Evolutionary conservation across 30 jellyfish, hydroid and myxozoan genomes (phyloP).

Genomic region (Phacellophora camtschatica): DNA sequence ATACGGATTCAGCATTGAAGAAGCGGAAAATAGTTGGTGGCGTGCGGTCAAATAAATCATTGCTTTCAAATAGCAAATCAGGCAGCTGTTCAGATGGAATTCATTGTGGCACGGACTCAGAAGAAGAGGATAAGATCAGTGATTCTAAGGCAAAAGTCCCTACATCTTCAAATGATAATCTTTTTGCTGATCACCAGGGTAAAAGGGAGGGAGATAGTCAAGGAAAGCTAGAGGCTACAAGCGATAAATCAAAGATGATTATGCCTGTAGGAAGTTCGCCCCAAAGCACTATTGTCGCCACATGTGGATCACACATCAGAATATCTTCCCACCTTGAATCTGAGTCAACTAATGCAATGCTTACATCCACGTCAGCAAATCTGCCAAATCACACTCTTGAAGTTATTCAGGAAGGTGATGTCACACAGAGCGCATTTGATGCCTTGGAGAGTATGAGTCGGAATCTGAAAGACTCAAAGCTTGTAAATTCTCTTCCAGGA

Average conservation of each 20-base stretch:
- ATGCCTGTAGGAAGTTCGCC: not conserved
- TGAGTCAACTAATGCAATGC: not conserved
- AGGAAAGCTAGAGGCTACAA: not conserved
- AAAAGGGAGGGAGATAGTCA: not conserved
- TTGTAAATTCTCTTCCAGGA: not conserved
- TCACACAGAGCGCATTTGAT: constrained; percentile 7
- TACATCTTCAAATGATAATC: not conserved
- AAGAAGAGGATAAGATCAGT: constrained; percentile 27
- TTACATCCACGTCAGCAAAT: not conserved
- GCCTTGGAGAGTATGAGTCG: constrained; percentile 46
- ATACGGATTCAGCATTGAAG: too few species aligned
- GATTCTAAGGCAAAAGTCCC: not conserved
- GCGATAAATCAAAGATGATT: not conserved
- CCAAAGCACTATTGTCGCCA: not conserved
- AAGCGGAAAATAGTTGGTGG: too few species aligned
- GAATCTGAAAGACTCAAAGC: not conserved
- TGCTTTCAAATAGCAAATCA: not conserved
- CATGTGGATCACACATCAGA: not conserved
- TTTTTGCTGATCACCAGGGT: not conserved
- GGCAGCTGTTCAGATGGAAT: constrained; percentile 8
- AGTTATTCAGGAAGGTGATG: constrained; percentile 68
- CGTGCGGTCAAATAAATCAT: too few species aligned
- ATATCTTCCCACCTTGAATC: not conserved
- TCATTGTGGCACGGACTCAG: constrained; percentile 65
- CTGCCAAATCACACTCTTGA: constrained; percentile 39